phyloP scores from a whole-genome alignment of 2,113 vertebrate species.

The Neotoma lepida region DNA sequence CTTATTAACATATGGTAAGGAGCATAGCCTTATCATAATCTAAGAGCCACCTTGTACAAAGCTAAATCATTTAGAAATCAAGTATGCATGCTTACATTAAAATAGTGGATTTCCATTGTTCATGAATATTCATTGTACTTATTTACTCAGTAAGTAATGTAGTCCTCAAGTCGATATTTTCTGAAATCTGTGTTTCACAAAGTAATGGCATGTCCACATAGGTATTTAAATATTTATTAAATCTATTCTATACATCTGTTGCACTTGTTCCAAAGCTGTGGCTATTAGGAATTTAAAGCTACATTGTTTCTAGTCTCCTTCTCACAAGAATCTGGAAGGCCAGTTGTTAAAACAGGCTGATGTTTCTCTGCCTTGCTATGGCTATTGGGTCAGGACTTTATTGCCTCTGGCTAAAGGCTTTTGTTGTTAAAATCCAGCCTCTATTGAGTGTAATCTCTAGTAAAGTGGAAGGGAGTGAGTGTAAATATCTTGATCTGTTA shows the following conservation, averaged over 20 bases:
- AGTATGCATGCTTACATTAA: slow-evolving; percentile 62
- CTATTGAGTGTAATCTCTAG: slow-evolving; percentile 19
- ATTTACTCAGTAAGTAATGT: slow-evolving; percentile 62
- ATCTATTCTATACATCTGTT: slow-evolving; percentile 59
- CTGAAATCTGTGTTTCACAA: slow-evolving; percentile 65
- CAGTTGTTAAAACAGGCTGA: slow-evolving; percentile 27
- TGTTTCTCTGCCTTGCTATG: slow-evolving; percentile 12
- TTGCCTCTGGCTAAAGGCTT: slow-evolving; percentile 28
- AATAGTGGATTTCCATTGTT: slow-evolving; percentile 35
- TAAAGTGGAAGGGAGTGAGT: neutral
- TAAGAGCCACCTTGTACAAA: slow-evolving; percentile 13
- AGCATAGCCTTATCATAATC: neutral
- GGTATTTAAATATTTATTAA: slow-evolving; percentile 66
- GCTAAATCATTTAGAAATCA: slow-evolving; percentile 42
- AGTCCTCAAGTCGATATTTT: slow-evolving; percentile 66
- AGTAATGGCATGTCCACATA: slow-evolving; percentile 56
- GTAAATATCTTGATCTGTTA: slow-evolving; percentile 16
- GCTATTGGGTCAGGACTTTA: slow-evolving; percentile 37
- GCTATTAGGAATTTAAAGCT: slow-evolving; percentile 46
- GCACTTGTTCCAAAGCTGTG: slow-evolving; percentile 13
- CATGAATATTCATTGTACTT: slow-evolving; percentile 70
- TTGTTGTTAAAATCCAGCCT: slow-evolving; percentile 14
- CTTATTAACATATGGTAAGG: slow-evolving; percentile 47
- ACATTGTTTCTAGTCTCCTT: neutral
- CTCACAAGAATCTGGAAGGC: neutral